A percentile compares a stretch with the other conserved stretches of the same genome.
Evolutionary conservation across 2,797 vertebrate species (phyloP).

Genomic region (Ataeniobius toweri): DNA sequence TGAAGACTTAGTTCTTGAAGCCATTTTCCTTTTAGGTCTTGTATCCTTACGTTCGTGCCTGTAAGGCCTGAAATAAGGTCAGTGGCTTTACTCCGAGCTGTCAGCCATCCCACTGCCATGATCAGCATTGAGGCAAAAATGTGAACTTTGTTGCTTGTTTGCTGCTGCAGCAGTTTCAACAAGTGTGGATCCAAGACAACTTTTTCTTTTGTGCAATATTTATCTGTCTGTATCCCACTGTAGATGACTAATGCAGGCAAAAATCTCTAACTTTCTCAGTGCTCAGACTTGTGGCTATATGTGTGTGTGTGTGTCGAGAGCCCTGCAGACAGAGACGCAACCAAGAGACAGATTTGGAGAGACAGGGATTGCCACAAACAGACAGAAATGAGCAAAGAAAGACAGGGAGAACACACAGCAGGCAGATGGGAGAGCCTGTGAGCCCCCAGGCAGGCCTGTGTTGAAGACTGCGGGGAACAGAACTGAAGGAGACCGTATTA

Average conservation of each 20-base stretch:
- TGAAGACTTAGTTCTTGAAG: constrained; percentile 22
- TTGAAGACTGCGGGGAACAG: constrained; percentile 75
- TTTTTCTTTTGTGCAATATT: constrained; percentile 43
- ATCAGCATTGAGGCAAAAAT: constrained; percentile 18
- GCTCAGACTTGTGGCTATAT: constrained; percentile 32
- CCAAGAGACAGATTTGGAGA: constrained; percentile 62
- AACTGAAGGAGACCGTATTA: constrained; percentile 69
- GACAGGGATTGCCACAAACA: constrained; percentile 64
- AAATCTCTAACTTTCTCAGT: constrained; percentile 33
- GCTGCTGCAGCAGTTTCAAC: constrained; percentile 36
- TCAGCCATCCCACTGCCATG: constrained; percentile 29
- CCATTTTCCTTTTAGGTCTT: constrained; percentile 27
- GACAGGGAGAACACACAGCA: constrained; percentile 69
- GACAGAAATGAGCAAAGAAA: constrained; percentile 61
- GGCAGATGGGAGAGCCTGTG: constrained; percentile 73
- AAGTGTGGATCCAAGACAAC: constrained; percentile 37
- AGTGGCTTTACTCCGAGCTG: constrained; percentile 29
- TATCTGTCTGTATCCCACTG: constrained; percentile 35
- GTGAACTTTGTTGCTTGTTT: constrained; percentile 42
- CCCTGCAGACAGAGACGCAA: constrained; percentile 57
- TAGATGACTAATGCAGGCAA: constrained; percentile 33
- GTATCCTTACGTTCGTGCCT: constrained; percentile 31
- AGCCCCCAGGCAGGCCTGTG: constrained; percentile 75
- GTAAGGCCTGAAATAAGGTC: constrained; percentile 43
- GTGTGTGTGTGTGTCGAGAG: constrained; percentile 30